Evolutionary conservation across 2,797 vertebrate species (phyloP), one percentile per base, ranked within the genome.

Genomic region (Alectoris magna): DNA sequence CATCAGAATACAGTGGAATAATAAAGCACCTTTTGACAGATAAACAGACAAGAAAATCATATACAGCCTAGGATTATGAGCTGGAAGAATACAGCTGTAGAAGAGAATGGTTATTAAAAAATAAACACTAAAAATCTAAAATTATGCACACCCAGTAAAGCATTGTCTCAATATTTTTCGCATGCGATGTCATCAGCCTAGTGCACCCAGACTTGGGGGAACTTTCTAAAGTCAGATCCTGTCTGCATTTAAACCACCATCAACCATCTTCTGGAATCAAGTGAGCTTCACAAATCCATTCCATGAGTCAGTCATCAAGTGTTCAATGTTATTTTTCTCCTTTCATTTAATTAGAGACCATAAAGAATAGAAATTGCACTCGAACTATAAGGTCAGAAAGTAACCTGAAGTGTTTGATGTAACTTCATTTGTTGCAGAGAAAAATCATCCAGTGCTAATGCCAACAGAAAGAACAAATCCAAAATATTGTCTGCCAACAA

Each of bases 161-260:
- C 19, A 68, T 0, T 60, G 22, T n/a, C 0, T 1, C 0, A 1
- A 5, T 27, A 80, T 62, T 89, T 55, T 15, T 43, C 34, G 62
- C 16, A 23, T 17, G 31, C 34, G 19, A n/a, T 34, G 17, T 4
- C 29, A 46, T 39, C 8, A 26, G 31, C 36, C 75, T 8, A 11
- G 6, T 10, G 3, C 34, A 56, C 9, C 56, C 64, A 16, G 23
- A 60, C 38, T 49, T 69, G 17, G 3, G 10, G 23, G 31, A 87
- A 41, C 11, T 39, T 81, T 49, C 26, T 18, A 15, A 39, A 39
- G 66, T 60, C 63, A 63, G 19, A 78, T 59, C 55, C 48, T 70
- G 21, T 2, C 26, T 87, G 15, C 46, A 56, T 39, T 89, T 55
- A 31, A 62, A 38, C 39, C 41, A 67, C 29, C 2, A 2, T n/a